These are phyloP conservation scores for Lagopus leucura DNA, from an alignment of 2,113 vertebrate species.

Conservation along the genomic window DNA sequence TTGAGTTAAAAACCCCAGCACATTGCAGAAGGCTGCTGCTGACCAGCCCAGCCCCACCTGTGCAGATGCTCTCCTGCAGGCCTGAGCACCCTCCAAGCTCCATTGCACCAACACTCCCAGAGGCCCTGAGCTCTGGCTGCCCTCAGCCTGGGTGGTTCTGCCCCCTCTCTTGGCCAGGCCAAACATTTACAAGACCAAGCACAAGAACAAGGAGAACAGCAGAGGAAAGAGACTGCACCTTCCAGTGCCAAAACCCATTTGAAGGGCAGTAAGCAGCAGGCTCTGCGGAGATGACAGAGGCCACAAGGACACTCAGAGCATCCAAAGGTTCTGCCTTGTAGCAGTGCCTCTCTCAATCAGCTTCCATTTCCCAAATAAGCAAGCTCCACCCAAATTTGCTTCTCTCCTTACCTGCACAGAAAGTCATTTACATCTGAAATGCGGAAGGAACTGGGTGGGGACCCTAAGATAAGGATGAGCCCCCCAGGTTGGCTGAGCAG, in stretches of 20 bases:
- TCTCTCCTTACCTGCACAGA: background rate
- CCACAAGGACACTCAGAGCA: background rate
- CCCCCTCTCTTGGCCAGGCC: too few species aligned
- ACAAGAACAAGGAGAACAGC: background rate
- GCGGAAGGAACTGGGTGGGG: background rate
- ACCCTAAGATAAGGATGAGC: background rate
- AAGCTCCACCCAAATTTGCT: background rate
- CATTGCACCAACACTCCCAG: background rate
- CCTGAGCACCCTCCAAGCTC: background rate
- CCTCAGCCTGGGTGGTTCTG: background rate
- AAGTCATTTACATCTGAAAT: background rate
- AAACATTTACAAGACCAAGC: background rate
- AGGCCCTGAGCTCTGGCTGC: background rate
- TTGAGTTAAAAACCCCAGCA: background rate
- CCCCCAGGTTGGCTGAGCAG: background rate
- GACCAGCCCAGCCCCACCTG: background rate
- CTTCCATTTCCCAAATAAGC: background rate
- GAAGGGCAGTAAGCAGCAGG: background rate
- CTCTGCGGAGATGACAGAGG: fast-evolving
- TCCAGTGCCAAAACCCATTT: background rate
- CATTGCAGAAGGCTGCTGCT: background rate
- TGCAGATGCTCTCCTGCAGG: background rate
- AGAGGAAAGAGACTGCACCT: background rate
- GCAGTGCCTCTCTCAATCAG: background rate
- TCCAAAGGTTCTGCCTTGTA: background rate